Evolutionary conservation across 1,140 invertebrate species (phyloP), one percentile per base, ranked within the genome.

Genomic region (Hermatobates lingyangjiaoensis): DNA sequence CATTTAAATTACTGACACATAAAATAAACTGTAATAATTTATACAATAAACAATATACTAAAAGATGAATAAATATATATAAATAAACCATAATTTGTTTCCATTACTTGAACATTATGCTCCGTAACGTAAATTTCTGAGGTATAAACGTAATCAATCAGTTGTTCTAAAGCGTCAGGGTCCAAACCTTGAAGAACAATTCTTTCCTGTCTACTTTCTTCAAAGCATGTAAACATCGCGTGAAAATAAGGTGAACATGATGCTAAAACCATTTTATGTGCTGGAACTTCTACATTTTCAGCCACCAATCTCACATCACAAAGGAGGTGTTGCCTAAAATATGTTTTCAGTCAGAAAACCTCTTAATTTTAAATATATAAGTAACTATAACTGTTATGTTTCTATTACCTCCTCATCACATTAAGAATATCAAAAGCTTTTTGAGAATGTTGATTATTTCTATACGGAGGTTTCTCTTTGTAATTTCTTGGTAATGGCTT

Each of bases 181-280:
- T 90, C 85, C 3, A 90, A 76, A 50, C 82, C 87, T 68, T 91
- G 84, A 25, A 95, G 71, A 7, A 78, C 82, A 57, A 96, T 80
- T 54, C 77, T 66, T 42, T 85, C 76, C 55, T 82, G 79, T 57
- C 83, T 81, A 48, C 87, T 83, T 64, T 94, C 89, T 59, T 87
- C 81, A 65, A 94, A 89, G 62, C 83, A 84, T 21, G 87, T 93
- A 68, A 98, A 98, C 93, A 98, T 97, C 27, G 91, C 91, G 67
- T 85, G 83, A 67, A 97, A 98, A 72, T 97, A 98, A 2, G 88
- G 87, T 59, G 87, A 90, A 63, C 87, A 88, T 0, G 91, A 81
- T 24, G 91, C 85, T 42, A 98, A 69, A 10, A 98, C 81, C 72
- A 91, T 86, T 70, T 89, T 88, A 69, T 97, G 92, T 10, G 88